These are phyloP conservation scores for Tipula helvola DNA, from an alignment of 2,888 invertebrate species.

Conservation along the genomic window DNA sequence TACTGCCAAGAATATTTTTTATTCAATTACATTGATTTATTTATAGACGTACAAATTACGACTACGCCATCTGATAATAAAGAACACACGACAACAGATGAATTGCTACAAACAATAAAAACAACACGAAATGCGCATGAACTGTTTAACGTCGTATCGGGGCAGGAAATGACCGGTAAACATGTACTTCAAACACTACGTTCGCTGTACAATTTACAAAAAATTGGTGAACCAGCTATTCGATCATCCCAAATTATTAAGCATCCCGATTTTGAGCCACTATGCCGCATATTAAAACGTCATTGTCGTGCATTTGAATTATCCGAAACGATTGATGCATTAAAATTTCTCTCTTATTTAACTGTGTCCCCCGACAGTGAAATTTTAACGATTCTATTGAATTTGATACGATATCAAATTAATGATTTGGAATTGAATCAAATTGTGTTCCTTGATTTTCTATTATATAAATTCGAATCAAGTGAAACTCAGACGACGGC, in stretches of 20 bases:
- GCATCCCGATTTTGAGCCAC: conserved; percentile 42
- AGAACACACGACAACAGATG: not conserved
- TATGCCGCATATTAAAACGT: conserved; percentile 45
- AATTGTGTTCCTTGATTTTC: conserved; percentile 48
- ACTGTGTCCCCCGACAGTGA: conserved; percentile 44
- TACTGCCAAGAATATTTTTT: not conserved
- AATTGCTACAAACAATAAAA: conserved; percentile 13
- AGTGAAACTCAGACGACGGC: conserved; percentile 34
- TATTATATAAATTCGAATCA: conserved; percentile 37
- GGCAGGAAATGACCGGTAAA: conserved; percentile 35
- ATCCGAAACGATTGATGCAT: conserved; percentile 43
- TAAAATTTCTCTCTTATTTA: conserved; percentile 45
- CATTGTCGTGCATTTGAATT: conserved; percentile 40
- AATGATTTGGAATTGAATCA: conserved; percentile 47
- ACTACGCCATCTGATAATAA: not conserved
- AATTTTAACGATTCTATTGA: conserved; percentile 49
- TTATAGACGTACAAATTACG: not conserved
- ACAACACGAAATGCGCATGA: conserved; percentile 14
- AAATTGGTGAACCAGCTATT: conserved; percentile 35
- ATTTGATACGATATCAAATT: conserved; percentile 46
- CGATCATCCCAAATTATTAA: conserved; percentile 37
- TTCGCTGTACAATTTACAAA: conserved; percentile 43
- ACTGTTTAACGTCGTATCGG: conserved; percentile 13
- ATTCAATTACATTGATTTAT: not conserved
- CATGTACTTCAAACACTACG: conserved; percentile 45